phyloP scores from a whole-genome alignment of 2,888 invertebrate species.

The Melanostoma scalare region DNA sequence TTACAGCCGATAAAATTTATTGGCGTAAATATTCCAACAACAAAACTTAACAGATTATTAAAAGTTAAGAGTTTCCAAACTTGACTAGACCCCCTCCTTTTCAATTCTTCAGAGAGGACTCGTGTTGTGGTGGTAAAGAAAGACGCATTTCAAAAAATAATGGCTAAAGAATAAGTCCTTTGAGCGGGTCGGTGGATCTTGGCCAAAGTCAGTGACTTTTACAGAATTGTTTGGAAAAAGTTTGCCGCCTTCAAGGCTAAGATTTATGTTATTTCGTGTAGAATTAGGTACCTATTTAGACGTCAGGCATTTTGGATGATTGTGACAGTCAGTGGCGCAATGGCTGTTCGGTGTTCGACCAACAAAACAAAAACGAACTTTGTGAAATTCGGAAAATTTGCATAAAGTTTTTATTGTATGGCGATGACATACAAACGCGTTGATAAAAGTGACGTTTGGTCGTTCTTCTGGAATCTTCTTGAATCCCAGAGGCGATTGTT shows the following conservation, averaged over 20 bases:
- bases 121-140: constrained; percentile 8
- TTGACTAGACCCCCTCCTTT: neutral
- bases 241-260: constrained; percentile 55
- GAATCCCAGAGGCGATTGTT: constrained; percentile 18
- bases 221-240: constrained; percentile 53
- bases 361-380: constrained; percentile 3
- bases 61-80: constrained; percentile 43
- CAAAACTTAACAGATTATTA: constrained; percentile 57
- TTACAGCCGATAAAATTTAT: constrained; percentile 68
- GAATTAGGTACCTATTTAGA: constrained; percentile 54
- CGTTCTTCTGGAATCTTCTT: neutral
- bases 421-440: constrained; percentile 21
- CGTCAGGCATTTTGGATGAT: constrained; percentile 16
- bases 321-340: neutral
- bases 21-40: constrained; percentile 60
- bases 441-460: neutral
- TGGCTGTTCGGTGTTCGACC: neutral
- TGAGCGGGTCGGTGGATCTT: neutral
- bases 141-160: constrained; percentile 2
- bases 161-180: neutral
- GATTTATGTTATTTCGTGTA: constrained; percentile 50
- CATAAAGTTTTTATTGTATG: constrained; percentile 47
- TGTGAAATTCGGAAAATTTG: constrained; percentile 34
- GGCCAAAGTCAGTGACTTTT: constrained; percentile 46
- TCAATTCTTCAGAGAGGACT: no score